Base-by-base conservation (phyloP, 2,797 vertebrate species). In the Anniella stebbinsi region DNA sequence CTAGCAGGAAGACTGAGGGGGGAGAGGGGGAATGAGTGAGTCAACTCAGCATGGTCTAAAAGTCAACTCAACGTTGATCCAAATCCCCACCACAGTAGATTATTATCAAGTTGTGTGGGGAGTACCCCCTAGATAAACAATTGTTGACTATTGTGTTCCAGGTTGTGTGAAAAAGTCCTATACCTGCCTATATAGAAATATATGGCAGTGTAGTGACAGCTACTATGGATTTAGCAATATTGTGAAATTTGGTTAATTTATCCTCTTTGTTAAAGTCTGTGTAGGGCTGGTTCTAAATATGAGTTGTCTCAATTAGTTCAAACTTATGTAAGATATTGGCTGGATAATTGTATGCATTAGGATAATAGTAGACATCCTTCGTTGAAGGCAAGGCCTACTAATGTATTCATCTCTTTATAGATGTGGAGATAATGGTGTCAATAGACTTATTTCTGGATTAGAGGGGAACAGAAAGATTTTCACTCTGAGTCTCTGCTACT, bases 401-500 rank as follows among this genome's bases (percentile, higher is more conserved):
- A 60, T 87, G 54, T 63, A 45, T 80, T 87, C 12, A 87, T 86
- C 73, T 92, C 90, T 81, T 91, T 90, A 48, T 76, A 97, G 97
- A 60, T 92, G 97, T 89, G 92, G 87, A 84, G 93, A 93, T 57
- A 94, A 96, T 89, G 96, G 95, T 18, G 51, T 96, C 30, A 91
- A 92, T 80, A 91, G 87, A 30, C 91, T 97, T 70, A 89, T 96
- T 80, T 91, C 84, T 54, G 94, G 95, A 28, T 92, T 97, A 89
- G 92, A 96, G 72, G 94, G 85, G 57, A 95, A 92, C 86, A 92
- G 60, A 67, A 96, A 93, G 45, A 90, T 97, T 30, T 87, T 93
- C 28, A 92, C 81, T 51, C 94, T 97, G n/a, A 97, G 97, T 80
- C 93, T 97, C 73, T 94, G 95, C 70, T 97, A 94, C 91, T 97